phyloP scores from a whole-genome alignment of 2,797 vertebrate species.

The Hydrophis major region DNA sequence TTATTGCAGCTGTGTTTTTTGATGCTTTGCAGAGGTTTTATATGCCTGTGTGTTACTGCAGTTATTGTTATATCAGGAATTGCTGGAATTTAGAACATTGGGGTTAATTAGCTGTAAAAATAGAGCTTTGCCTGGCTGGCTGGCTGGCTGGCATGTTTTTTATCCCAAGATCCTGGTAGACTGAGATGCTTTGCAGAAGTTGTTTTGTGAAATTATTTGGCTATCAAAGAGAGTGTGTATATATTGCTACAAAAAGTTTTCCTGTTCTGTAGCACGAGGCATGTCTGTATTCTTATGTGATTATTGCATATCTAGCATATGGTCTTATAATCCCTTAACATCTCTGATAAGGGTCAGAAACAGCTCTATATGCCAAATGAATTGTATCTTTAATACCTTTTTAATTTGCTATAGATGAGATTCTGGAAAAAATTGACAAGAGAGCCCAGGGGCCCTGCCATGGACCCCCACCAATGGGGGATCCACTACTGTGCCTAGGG shows the following conservation, averaged over 20 bases:
- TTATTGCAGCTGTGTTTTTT: constrained; percentile 56
- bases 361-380: not conserved
- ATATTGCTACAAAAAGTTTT: not conserved
- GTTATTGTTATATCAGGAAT: constrained; percentile 49
- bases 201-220: constrained; percentile 24
- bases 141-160: constrained; percentile 59
- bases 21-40: constrained; percentile 61
- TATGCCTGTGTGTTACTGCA: constrained; percentile 52
- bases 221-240: constrained; percentile 1
- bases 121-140: constrained; percentile 59
- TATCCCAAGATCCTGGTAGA: constrained; percentile 21
- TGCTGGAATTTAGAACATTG: constrained; percentile 37
- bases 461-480: not conserved
- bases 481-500: not conserved
- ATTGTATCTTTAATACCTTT: not conserved
- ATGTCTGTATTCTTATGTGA: not conserved
- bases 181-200: not conserved
- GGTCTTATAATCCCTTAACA: not conserved
- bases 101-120: constrained; percentile 30
- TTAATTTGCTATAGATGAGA: not conserved
- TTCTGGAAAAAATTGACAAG: constrained; percentile 26
- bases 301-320: not conserved
- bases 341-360: not conserved
- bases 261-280: not conserved
- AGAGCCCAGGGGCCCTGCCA: not conserved